Percentiles rank a stretch among this genome's conserved stretches.
phyloP scores from a whole-genome alignment of 1,140 invertebrate species.

The Choristoneura fumiferana region DNA sequence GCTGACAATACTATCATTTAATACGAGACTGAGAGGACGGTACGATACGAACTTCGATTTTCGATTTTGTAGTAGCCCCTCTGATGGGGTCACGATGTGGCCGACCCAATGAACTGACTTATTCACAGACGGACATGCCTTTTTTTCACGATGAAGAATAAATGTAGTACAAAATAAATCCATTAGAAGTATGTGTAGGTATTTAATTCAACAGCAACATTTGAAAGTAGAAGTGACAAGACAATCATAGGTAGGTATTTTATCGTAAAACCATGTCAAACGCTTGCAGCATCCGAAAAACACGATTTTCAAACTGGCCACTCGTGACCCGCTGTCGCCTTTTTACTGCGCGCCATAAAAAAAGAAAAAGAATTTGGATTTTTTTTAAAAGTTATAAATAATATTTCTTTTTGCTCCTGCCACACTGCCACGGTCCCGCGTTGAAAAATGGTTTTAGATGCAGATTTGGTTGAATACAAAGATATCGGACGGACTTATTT shows the following conservation, averaged over 20 bases:
- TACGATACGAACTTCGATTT: no score
- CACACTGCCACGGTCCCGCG: constrained; percentile 24
- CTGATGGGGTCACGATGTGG: no score
- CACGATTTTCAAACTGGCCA: constrained; percentile 37
- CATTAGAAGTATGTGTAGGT: no score
- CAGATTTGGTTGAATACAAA: constrained; percentile 5
- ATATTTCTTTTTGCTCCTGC: constrained; percentile 34
- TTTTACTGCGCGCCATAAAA: constrained; percentile 47
- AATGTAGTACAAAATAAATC: no score
- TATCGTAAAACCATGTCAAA: neutral
- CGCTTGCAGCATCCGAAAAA: constrained; percentile 19
- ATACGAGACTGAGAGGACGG: no score
- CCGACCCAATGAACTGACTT: no score
- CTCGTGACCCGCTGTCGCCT: constrained; percentile 41
- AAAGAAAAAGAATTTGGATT: constrained; percentile 40
- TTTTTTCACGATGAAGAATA: no score
- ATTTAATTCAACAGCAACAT: no score
- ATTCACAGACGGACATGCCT: no score
- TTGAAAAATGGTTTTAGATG: constrained; percentile 29
- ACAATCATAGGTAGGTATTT: constrained; percentile 3
- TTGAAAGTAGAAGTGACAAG: no score
- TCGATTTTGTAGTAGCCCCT: no score
- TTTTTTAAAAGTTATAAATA: constrained; percentile 55
- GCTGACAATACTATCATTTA: no score
- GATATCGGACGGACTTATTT: constrained; percentile 2